A percentile compares a stretch with the other conserved stretches of the same genome.
These are phyloP conservation scores for Mesitornis unicolor DNA, from an alignment of 2,113 vertebrate genomes.

Conservation along the genomic window DNA sequence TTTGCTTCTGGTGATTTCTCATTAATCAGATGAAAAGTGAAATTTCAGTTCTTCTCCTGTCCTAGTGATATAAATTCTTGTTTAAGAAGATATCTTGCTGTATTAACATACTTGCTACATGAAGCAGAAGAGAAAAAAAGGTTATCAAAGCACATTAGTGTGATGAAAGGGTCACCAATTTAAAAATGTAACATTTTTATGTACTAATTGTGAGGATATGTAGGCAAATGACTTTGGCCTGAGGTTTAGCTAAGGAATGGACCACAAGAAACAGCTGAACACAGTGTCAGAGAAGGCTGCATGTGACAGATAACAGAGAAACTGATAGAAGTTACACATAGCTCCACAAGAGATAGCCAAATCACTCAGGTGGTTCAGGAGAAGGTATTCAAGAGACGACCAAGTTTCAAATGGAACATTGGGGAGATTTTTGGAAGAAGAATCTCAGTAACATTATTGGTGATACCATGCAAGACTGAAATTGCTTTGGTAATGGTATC, in stretches of 20 bases:
- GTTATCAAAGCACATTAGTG: neutral
- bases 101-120: neutral
- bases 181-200: neutral
- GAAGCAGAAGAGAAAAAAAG: neutral
- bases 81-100: neutral
- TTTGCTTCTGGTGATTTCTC: neutral
- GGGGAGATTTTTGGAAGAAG: rapidly evolving
- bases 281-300: too few species aligned
- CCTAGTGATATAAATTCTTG: neutral
- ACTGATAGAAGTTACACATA: neutral
- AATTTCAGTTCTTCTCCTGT: neutral
- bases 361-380: rapidly evolving
- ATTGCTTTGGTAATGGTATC: neutral
- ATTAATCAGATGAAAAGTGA: neutral
- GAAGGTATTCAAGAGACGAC: neutral
- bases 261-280: neutral
- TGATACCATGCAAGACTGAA: neutral
- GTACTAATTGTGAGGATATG: neutral
- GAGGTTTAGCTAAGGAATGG: neutral
- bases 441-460: neutral
- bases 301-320: neutral
- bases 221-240: neutral
- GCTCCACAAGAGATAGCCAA: neutral
- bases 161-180: neutral
- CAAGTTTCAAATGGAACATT: neutral